Evolutionary conservation across 2,888 invertebrate genomes (phyloP), one percentile per base, ranked within the genome.

Genomic region (Ophion ellenae): DNA sequence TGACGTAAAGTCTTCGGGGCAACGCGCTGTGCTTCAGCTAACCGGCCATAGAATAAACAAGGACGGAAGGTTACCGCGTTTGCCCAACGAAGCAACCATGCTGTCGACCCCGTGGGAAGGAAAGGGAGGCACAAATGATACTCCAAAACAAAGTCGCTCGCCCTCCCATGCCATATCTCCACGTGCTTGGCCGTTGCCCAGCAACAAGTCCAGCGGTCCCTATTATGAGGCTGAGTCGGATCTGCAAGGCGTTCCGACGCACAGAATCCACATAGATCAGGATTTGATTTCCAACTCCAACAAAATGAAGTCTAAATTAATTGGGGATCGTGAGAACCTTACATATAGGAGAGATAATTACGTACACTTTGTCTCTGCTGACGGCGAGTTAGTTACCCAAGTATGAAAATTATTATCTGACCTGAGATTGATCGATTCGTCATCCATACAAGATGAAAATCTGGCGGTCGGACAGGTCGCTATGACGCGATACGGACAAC

Each of bases 301-400:
- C 2, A 6, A 64, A 17, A 28, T 2, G 10, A 6, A 32, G 2
- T 14, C 64, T 6, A 64, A 71, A 36, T 66, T 71, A 14, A 17
- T 4, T 3, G 40, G 69, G 1, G 17, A 24, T 0, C 66, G 84
- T 5, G 84, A 84, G 4, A 59, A 69, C 5, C 63, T 86, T 0
- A 84, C 81, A 0, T 84, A 61, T n/a, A 9, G 11, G 3, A 32
- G 57, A 0, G 77, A 83, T 64, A 84, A 81, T 20, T 76, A 78
- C 9, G 74, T 69, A 4, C 86, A 86, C 57, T 86, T 86, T 11
- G 28, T 82, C 10, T 28, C 84, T 2, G 69, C 76, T 0, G 84
- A 86, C 17, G 61, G 79, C 3, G 77, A 82, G 9, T 11, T 80
- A 0, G 11, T 47, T 0, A 75, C 57, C 3, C 84, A 79, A 0